A percentile compares a stretch with the other conserved stretches of the same genome.
phyloP scores from a whole-genome alignment of 30 jellyfish, hydroid and myxozoan species.

The Mastigias papua region DNA sequence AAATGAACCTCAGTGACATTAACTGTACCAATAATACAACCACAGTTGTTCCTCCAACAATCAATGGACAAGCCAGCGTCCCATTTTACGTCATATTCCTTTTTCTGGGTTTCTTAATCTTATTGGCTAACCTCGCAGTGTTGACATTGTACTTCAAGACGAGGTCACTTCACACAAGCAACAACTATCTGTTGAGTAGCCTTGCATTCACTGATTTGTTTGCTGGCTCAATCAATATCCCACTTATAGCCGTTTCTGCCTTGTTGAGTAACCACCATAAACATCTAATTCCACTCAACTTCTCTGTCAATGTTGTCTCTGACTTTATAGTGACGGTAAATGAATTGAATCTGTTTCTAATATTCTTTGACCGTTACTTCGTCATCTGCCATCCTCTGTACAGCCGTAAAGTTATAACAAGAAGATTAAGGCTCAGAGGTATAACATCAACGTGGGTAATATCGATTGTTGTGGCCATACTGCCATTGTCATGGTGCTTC shows the following conservation, averaged over 20 bases:
- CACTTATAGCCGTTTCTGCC: constrained; percentile 51
- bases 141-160: constrained; percentile 56
- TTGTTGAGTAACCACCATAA: not conserved
- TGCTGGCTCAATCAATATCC: constrained; percentile 66
- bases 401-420: constrained; percentile 59
- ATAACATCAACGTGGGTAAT: constrained; percentile 34
- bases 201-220: constrained; percentile 68
- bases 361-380: constrained; percentile 63
- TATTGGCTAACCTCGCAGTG: constrained; percentile 39
- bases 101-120: constrained; percentile 49
- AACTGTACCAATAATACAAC: not conserved
- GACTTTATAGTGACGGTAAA: constrained; percentile 60
- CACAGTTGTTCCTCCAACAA: not conserved
- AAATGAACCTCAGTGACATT: not conserved
- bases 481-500: constrained; percentile 76
- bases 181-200: constrained; percentile 56
- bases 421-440: constrained; percentile 3
- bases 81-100: constrained; percentile 42
- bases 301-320: constrained; percentile 57
- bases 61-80: not conserved
- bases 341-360: constrained; percentile 68
- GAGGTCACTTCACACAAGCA: constrained; percentile 54
- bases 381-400: constrained; percentile 67
- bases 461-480: constrained; percentile 45
- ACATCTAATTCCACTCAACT: constrained; percentile 12